Conservation (phyloP, 2,888 invertebrate genomes). For the Chirona hameri region DNA sequence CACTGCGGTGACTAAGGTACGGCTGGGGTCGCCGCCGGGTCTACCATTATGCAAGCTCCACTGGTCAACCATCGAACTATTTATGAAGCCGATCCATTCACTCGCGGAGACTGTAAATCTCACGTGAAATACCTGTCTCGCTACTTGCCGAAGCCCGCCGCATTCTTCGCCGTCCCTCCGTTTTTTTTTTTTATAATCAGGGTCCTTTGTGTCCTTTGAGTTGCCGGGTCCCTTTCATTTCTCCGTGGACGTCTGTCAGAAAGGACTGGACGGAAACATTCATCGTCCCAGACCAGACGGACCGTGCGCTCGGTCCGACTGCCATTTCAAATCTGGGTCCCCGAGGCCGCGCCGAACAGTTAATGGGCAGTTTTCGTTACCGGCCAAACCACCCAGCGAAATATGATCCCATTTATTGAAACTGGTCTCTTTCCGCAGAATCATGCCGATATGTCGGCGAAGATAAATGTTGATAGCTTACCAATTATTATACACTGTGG, state of each 20-base stretch:
- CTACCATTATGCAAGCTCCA: not conserved
- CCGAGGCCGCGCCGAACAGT: not conserved
- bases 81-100: not conserved
- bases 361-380: not conserved
- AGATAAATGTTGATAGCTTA: too few relatives aligned
- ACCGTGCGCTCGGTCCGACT: too few relatives aligned
- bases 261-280: not conserved
- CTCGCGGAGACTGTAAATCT: not conserved
- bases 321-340: not conserved
- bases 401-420: not conserved
- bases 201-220: not conserved
- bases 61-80: not conserved
- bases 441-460: too few relatives aligned
- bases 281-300: not conserved
- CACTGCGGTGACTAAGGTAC: not conserved
- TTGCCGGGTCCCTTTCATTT: not conserved
- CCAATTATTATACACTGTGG: too few relatives aligned
- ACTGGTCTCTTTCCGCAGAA: not conserved
- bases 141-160: not conserved
- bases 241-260: not conserved
- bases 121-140: constrained; percentile 7
- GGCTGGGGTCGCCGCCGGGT: too few relatives aligned
- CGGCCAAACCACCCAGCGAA: not conserved
- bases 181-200: constrained; percentile 12
- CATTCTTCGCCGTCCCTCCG: not conserved